Evolutionary conservation across 2,888 invertebrate species (phyloP).

Genomic region (Torymus auratus): DNA sequence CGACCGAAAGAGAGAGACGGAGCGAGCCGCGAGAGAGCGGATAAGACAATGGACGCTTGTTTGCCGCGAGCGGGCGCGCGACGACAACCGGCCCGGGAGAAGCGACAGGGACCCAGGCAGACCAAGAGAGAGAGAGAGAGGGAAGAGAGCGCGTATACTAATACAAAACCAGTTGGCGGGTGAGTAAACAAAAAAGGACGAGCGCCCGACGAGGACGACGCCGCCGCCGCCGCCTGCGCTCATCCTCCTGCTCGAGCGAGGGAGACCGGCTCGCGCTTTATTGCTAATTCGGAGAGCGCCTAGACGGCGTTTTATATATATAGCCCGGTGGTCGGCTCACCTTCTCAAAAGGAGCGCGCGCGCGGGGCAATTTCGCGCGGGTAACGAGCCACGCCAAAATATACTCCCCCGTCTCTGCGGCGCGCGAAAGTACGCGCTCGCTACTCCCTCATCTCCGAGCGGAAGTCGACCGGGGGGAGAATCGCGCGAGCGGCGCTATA

Average conservation of each 20-base stretch:
- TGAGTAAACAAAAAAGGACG: slow-evolving; percentile 76
- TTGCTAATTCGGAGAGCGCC: slow-evolving; percentile 70
- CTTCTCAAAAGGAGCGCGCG: too few relatives aligned
- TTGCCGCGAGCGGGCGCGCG: slow-evolving; percentile 46
- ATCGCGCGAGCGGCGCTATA: slow-evolving; percentile 2
- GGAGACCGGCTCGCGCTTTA: slow-evolving; percentile 70
- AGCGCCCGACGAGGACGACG: slow-evolving; percentile 67
- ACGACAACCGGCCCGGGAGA: slow-evolving; percentile 40
- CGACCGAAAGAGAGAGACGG: background rate
- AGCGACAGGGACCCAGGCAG: slow-evolving; percentile 45
- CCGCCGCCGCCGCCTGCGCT: slow-evolving; percentile 54
- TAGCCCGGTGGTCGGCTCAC: too few relatives aligned
- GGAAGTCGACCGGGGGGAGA: slow-evolving; percentile 6
- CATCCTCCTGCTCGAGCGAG: slow-evolving; percentile 33
- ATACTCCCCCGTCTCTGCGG: too few relatives aligned
- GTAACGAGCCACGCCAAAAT: too few relatives aligned
- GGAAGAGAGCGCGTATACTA: slow-evolving; percentile 67
- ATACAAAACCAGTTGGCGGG: slow-evolving; percentile 76
- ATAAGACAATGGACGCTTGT: slow-evolving; percentile 59
- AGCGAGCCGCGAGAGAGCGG: slow-evolving; percentile 14
- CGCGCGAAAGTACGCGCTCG: too few relatives aligned
- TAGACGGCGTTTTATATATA: too few relatives aligned
- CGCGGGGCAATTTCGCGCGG: too few relatives aligned
- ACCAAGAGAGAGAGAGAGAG: slow-evolving; percentile 60
- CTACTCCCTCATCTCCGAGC: slow-evolving; percentile 68